phyloP scores from a whole-genome alignment of 2,797 vertebrate genomes.

The Pachyuromys duprasi region DNA sequence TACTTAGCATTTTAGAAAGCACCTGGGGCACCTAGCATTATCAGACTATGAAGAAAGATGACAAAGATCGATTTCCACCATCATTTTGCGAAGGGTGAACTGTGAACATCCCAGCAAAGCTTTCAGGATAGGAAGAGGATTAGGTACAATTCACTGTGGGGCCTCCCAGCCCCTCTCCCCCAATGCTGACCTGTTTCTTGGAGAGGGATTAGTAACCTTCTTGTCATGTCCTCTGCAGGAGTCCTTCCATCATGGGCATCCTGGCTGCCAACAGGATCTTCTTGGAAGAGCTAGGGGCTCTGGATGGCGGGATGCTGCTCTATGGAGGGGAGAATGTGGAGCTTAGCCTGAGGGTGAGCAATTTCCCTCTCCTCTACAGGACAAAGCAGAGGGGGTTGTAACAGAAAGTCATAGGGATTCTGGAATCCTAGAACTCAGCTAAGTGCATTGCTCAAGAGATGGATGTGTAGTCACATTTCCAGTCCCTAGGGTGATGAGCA shows the following conservation, averaged over 20 bases:
- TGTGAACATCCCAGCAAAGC: neutral
- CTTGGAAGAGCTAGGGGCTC: slow-evolving; percentile 89
- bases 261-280: slow-evolving; percentile 89
- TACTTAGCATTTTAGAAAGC: neutral
- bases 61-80: neutral
- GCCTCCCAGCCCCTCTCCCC: neutral
- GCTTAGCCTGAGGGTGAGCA: slow-evolving; percentile 90
- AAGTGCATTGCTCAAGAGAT: neutral
- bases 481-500: neutral
- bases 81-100: neutral
- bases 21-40: neutral
- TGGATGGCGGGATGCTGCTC: slow-evolving; percentile 91
- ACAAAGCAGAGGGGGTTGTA: neutral
- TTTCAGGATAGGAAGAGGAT: neutral
- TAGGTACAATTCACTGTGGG: neutral
- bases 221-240: slow-evolving; percentile 81
- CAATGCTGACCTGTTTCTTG: neutral
- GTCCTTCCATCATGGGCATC: slow-evolving; percentile 91
- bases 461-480: neutral
- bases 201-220: neutral
- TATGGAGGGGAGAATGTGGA: slow-evolving; percentile 94
- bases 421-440: neutral
- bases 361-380: slow-evolving; percentile 35
- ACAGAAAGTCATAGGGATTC: neutral
- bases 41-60: neutral